Evolutionary conservation across 1,140 invertebrate genomes (phyloP).

Genomic region (Drosophila rufa): DNA sequence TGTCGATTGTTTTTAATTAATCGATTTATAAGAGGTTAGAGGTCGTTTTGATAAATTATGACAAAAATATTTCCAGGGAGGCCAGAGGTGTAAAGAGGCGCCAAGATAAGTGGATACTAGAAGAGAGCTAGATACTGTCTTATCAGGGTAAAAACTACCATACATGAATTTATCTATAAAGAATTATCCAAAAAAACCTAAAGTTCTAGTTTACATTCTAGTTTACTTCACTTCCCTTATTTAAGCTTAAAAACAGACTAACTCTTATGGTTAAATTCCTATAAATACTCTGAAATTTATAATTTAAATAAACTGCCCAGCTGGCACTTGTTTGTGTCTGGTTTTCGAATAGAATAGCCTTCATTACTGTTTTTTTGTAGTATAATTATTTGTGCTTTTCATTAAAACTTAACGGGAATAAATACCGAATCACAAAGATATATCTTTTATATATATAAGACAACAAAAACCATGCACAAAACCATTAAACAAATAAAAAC

Average conservation of each 20-base stretch:
- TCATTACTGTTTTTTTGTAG: too few relatives aligned
- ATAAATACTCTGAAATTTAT: too few relatives aligned
- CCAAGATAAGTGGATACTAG: not conserved
- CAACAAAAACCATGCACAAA: slow-evolving; percentile 13
- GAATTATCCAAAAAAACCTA: too few relatives aligned
- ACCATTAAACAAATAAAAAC: slow-evolving; percentile 11
- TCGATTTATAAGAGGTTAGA: slow-evolving; percentile 56
- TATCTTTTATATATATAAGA: slow-evolving; percentile 3
- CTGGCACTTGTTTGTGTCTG: too few relatives aligned
- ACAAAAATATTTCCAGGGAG: not conserved
- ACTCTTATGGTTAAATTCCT: too few relatives aligned
- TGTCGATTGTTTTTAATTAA: slow-evolving; percentile 44
- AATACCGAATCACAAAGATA: slow-evolving; percentile 12
- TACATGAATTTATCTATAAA: not conserved
- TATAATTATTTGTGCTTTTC: not conserved
- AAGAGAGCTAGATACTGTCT: not conserved
- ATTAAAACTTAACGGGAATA: too few relatives aligned
- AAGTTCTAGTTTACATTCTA: too few relatives aligned
- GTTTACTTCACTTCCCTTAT: too few relatives aligned
- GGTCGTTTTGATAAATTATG: slow-evolving; percentile 28
- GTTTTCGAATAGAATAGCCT: too few relatives aligned
- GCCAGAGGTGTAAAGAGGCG: not conserved
- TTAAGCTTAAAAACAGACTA: too few relatives aligned
- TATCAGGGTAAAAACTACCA: not conserved
- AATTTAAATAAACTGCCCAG: too few relatives aligned